Evolutionary conservation across 2,113 vertebrate species (phyloP).

Genomic region (Prietella phreatophila): DNA sequence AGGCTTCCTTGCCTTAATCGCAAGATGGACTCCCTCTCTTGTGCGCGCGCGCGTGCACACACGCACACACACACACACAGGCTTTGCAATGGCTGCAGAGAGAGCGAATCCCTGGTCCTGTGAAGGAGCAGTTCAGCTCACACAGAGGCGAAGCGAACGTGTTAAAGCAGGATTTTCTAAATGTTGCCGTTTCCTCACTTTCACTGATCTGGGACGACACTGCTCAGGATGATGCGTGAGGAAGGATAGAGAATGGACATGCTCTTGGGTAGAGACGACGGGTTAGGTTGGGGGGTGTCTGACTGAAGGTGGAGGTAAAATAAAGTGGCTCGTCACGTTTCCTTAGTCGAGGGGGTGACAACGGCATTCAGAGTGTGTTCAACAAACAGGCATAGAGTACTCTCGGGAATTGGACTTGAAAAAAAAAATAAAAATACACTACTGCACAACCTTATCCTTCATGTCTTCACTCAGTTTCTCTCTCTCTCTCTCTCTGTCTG

Average conservation of each 20-base stretch:
- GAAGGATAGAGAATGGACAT: background rate
- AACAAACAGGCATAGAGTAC: conserved; percentile 23
- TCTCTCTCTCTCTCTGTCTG: background rate
- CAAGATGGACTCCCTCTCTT: conserved; percentile 31
- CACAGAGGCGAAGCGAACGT: background rate
- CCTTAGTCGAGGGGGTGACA: conserved; percentile 25
- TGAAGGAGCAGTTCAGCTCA: conserved; percentile 35
- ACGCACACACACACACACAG: background rate
- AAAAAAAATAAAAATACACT: background rate
- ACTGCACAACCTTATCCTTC: background rate
- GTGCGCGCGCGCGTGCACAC: too few species aligned
- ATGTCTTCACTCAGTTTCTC: background rate
- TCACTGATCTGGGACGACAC: background rate
- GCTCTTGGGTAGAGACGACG: background rate
- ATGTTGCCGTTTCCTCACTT: background rate
- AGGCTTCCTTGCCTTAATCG: conserved; percentile 27
- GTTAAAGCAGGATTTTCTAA: conserved; percentile 6
- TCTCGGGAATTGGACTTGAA: background rate
- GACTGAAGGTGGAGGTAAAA: background rate
- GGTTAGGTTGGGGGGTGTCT: background rate
- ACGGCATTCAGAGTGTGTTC: conserved; percentile 9
- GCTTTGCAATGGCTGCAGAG: conserved; percentile 21
- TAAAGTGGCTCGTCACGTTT: background rate
- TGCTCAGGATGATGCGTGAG: background rate
- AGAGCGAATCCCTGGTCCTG: conserved; percentile 14